These are phyloP conservation scores for Ethmia dodecea DNA, from an alignment of 2,888 invertebrate genomes.

Conservation along the genomic window DNA sequence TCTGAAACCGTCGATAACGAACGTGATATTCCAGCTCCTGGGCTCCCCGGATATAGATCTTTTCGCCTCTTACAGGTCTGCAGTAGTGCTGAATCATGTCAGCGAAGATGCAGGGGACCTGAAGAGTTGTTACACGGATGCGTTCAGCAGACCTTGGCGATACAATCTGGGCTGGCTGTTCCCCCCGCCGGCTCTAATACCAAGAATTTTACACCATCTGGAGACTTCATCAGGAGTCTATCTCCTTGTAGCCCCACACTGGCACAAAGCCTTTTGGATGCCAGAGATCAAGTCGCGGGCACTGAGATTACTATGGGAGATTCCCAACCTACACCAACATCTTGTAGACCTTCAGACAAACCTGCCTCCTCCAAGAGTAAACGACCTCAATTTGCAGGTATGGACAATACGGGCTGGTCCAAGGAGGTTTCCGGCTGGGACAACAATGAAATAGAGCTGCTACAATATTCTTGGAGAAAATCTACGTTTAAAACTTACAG, in stretches of 20 bases:
- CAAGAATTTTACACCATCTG: constrained; percentile 25
- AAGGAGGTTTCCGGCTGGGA: constrained; percentile 14
- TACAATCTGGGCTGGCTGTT: constrained; percentile 26
- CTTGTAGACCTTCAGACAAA: constrained; percentile 15
- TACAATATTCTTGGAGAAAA: constrained; percentile 18
- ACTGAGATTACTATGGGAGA: constrained; percentile 7
- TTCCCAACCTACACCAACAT: constrained; percentile 8
- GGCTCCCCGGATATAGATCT: constrained; percentile 17
- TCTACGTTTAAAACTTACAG: constrained; percentile 20
- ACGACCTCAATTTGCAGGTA: constrained; percentile 11
- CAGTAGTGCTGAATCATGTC: constrained; percentile 13
- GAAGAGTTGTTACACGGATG: constrained; percentile 10
- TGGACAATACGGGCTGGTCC: constrained; percentile 23
- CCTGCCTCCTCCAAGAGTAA: constrained; percentile 10
- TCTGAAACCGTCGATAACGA: constrained; percentile 11
- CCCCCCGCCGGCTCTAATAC: constrained; percentile 27
- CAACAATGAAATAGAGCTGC: constrained; percentile 10
- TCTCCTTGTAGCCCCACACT: constrained; percentile 9
- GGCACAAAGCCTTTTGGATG: constrained; percentile 14
- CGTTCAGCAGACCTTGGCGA: constrained; percentile 24
- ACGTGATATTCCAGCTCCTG: constrained; percentile 15
- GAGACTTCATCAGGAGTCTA: constrained; percentile 12
- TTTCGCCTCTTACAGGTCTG: constrained; percentile 13
- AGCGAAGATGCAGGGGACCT: not conserved
- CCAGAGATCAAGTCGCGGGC: constrained; percentile 21